These are phyloP conservation scores for Adelosebastes latens DNA, from an alignment of 2,797 vertebrate genomes.

Conservation along the genomic window DNA sequence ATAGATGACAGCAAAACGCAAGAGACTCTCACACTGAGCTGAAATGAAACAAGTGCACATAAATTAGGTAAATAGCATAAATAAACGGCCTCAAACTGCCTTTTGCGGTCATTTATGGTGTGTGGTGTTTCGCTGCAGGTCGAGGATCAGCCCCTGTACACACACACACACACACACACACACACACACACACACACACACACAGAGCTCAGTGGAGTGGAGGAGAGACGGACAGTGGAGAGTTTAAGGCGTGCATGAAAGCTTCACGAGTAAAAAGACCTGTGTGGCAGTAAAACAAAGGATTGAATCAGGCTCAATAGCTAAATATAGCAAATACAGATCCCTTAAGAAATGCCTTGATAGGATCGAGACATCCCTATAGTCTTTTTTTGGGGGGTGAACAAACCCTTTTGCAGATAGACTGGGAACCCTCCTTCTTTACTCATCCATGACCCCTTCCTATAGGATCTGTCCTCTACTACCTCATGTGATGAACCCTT, in stretches of 20 bases:
- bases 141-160: not conserved
- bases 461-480: conserved; percentile 4
- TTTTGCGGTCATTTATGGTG: not conserved
- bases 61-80: not conserved
- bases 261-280: not conserved
- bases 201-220: not conserved
- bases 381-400: not conserved
- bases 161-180: too few species aligned
- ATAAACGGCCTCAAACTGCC: not conserved
- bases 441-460: not conserved
- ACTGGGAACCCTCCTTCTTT: not conserved
- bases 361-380: not conserved
- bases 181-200: not conserved
- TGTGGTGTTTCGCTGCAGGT: not conserved
- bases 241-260: not conserved
- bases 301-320: not conserved
- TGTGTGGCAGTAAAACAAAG: not conserved
- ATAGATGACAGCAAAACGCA: not conserved
- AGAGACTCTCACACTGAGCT: not conserved
- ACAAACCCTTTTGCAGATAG: not conserved
- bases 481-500: conserved; percentile 13
- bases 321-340: not conserved
- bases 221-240: not conserved
- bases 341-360: not conserved
- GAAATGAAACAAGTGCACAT: not conserved